phyloP scores from a whole-genome alignment of 2,113 vertebrate species.

The Chrysemys picta region DNA sequence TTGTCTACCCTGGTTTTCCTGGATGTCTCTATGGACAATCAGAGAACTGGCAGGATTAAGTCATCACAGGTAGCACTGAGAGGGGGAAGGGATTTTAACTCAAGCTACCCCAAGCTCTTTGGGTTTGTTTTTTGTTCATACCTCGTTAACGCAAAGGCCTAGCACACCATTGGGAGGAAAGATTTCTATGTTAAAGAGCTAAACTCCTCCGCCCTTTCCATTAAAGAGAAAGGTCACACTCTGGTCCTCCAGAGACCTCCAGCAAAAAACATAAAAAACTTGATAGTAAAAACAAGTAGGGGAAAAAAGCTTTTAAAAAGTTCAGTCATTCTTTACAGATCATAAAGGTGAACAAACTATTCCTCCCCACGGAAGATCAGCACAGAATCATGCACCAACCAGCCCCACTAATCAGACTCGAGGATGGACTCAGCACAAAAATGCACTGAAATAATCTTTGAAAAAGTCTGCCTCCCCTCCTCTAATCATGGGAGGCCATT shows the following conservation, averaged over 20 bases:
- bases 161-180: background rate
- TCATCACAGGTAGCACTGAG: background rate
- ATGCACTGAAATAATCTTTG: background rate
- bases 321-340: background rate
- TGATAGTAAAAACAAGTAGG: background rate
- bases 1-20: background rate
- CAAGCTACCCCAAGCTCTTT: background rate
- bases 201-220: background rate
- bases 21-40: background rate
- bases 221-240: background rate
- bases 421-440: background rate
- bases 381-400: background rate
- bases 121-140: background rate
- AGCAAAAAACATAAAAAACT: background rate
- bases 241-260: background rate
- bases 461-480: background rate
- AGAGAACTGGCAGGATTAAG: background rate
- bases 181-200: background rate
- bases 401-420: background rate
- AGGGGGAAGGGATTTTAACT: background rate
- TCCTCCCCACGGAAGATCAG: background rate
- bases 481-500: no score
- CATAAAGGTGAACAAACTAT: no score
- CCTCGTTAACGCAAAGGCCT: background rate
- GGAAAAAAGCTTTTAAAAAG: background rate